Conservation (phyloP, 2,113 vertebrate genomes). For the Alosa alosa region DNA sequence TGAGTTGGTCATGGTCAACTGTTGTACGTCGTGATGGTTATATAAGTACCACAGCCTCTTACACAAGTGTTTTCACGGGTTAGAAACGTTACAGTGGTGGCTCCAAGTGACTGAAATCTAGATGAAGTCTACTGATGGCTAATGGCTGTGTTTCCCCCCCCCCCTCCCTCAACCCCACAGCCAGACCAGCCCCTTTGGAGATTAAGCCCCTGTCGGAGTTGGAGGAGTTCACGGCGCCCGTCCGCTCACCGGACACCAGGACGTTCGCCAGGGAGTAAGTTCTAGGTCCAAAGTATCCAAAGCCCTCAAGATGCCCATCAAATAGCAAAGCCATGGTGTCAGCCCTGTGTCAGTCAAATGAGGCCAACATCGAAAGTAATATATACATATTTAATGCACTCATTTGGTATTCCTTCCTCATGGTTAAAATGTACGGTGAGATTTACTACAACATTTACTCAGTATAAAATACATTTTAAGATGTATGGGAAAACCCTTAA, state of each 20-base stretch:
- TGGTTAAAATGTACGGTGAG: too few relatives aligned
- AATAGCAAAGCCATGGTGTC: neutral
- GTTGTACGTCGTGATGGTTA: neutral
- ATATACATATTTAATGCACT: too few relatives aligned
- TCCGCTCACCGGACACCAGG: conserved; percentile 95
- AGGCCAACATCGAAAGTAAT: neutral
- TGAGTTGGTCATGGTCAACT: neutral
- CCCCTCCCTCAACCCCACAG: conserved; percentile 65
- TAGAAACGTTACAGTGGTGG: neutral
- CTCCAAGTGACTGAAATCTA: neutral
- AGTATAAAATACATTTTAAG: neutral
- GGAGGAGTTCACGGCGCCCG: conserved; percentile 91
- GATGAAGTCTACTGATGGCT: neutral
- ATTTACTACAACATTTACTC: neutral
- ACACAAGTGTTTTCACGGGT: neutral
- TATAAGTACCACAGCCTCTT: neutral
- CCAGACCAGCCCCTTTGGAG: conserved; percentile 91
- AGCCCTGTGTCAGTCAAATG: neutral
- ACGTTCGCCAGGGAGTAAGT: conserved; percentile 98
- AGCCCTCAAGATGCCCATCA: neutral
- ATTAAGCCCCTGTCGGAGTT: conserved; percentile 92
- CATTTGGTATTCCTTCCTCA: too few relatives aligned
- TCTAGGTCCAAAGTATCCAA: too few relatives aligned
- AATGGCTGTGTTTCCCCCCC: neutral
- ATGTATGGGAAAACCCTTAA: too few relatives aligned